Conservation (phyloP, 2,797 vertebrate genomes). For the Benthosema pterotum region DNA sequence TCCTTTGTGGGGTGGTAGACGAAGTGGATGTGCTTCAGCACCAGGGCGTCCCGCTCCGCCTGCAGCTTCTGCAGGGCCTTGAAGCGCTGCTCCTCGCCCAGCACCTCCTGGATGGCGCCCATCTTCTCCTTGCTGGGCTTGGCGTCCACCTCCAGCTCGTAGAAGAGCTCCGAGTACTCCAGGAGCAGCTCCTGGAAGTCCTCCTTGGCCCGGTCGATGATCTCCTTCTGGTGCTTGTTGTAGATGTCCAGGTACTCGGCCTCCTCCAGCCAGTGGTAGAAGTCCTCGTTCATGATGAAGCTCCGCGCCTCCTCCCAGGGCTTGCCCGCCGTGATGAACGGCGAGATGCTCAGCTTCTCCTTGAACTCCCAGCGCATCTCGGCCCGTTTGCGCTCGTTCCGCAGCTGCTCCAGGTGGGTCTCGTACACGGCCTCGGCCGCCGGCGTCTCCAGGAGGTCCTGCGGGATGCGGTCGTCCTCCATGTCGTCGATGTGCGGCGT, state of each 20-base stretch:
- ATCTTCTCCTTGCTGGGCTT: slow-evolving; percentile 99
- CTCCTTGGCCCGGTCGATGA: slow-evolving; percentile 95
- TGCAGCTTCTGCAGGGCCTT: slow-evolving; percentile 96
- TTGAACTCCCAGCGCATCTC: slow-evolving; percentile 93
- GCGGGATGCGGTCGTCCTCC: slow-evolving; percentile 91
- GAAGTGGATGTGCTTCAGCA: slow-evolving; percentile 98
- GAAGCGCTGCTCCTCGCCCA: slow-evolving; percentile 95
- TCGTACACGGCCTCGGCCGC: slow-evolving; percentile 86
- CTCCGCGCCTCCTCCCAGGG: slow-evolving; percentile 97
- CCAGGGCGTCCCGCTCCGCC: slow-evolving; percentile 93
- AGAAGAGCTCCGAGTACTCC: slow-evolving; percentile 97
- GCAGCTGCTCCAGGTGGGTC: slow-evolving; percentile 87
- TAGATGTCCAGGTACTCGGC: slow-evolving; percentile 92
- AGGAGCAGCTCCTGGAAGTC: slow-evolving; percentile 96
- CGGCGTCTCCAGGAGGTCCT: slow-evolving; percentile 90
- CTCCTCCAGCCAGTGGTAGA: slow-evolving; percentile 95
- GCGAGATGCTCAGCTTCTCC: slow-evolving; percentile 88
- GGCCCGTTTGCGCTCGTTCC: slow-evolving; percentile 87
- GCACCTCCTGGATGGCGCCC: slow-evolving; percentile 94
- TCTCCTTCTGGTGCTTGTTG: slow-evolving; percentile 93
- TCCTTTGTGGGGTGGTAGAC: slow-evolving; percentile 98
- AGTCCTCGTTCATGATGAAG: slow-evolving; percentile 97
- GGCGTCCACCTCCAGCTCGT: slow-evolving; percentile 95
- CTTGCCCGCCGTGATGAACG: slow-evolving; percentile 94
- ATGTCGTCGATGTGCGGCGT: slow-evolving; percentile 88